These are phyloP conservation scores for Hippocampus comes DNA, from an alignment of 2,113 vertebrate genomes.

Conservation along the genomic window DNA sequence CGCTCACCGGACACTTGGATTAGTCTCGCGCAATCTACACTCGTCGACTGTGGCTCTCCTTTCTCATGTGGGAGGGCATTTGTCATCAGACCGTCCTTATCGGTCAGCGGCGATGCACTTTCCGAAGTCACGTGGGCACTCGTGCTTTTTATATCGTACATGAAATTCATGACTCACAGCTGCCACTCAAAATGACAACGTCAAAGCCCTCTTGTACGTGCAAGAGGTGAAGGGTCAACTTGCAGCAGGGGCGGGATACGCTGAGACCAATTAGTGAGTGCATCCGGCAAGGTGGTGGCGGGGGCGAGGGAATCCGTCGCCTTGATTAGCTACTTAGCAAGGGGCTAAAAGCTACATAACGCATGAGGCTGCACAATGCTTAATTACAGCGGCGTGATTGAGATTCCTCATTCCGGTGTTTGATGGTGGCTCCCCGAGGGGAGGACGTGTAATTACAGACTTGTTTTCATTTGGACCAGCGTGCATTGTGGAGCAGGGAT, in stretches of 20 bases:
- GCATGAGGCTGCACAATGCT: constrained; percentile 58
- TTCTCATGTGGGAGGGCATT: too few species aligned
- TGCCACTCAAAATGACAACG: constrained; percentile 60
- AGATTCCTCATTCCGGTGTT: constrained; percentile 59
- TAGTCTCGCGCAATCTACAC: too few species aligned
- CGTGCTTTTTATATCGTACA: too few species aligned
- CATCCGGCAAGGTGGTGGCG: constrained; percentile 24
- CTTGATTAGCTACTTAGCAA: constrained; percentile 64
- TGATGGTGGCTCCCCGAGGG: constrained; percentile 55
- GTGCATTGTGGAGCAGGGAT: not conserved
- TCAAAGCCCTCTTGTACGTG: constrained; percentile 13
- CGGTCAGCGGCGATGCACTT: too few species aligned
- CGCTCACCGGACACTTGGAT: too few species aligned
- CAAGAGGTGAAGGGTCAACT: constrained; percentile 59
- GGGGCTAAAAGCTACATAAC: constrained; percentile 57
- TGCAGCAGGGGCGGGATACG: constrained; percentile 36
- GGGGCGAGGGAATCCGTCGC: constrained; percentile 39
- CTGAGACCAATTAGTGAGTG: constrained; percentile 43
- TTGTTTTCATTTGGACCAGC: constrained; percentile 42
- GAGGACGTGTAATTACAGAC: constrained; percentile 60
- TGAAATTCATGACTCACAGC: constrained; percentile 41
- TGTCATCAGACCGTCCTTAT: too few species aligned
- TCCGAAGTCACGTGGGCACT: too few species aligned
- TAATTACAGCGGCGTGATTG: constrained; percentile 64
- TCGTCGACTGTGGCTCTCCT: too few species aligned